Evolutionary conservation across 2,888 invertebrate genomes (phyloP), one percentile per base, ranked within the genome.

Genomic region (Ellobium chinense): DNA sequence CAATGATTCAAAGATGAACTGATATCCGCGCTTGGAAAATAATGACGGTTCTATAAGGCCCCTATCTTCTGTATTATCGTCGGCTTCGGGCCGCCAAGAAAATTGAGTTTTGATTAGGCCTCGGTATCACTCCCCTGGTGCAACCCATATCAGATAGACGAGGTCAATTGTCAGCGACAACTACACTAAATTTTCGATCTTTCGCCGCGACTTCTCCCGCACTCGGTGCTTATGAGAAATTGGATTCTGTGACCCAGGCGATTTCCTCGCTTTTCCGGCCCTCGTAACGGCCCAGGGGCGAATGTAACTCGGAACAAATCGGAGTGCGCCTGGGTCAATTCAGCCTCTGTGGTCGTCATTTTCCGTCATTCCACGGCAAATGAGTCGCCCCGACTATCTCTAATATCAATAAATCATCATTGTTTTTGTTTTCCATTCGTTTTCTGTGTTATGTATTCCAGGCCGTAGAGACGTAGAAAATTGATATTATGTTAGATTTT

Each of bases 41-140:
- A 76, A 76, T 76, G 76, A 54, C 66, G 34, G 24, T 56, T 65
- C 66, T 39, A 29, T 21, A 27, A 60, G 36, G 24, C 36, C 66
- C 56, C 12, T 76, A 76, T 76, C 76, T 60, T n/a, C 56, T 24
- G 65, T 76, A 76, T 76, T 76, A 66, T 76, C 76, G 66, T 72
- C n/a, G 58, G 65, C 54, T 75, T 65, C 29, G 79, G 56, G 34
- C 74, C 37, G 72, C 46, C 70, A 72, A 65, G 79, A 63, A 82
- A 82, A 82, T 82, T 82, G 82, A 79, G 82, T 82, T 79, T 82
- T 79, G 82, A 82, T 82, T 82, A 79, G 79, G 79, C 70, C 36
- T 56, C 39, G 66, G 82, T 72, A 82, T 82, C 79, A 82, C 70
- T 72, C 78, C 79, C 72, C 54, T 60, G 39, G 72, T 73, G 76